Evolutionary conservation across 2,797 vertebrate species (phyloP), one percentile per base, ranked within the genome.

Genomic region (Megaceryle alcyon): DNA sequence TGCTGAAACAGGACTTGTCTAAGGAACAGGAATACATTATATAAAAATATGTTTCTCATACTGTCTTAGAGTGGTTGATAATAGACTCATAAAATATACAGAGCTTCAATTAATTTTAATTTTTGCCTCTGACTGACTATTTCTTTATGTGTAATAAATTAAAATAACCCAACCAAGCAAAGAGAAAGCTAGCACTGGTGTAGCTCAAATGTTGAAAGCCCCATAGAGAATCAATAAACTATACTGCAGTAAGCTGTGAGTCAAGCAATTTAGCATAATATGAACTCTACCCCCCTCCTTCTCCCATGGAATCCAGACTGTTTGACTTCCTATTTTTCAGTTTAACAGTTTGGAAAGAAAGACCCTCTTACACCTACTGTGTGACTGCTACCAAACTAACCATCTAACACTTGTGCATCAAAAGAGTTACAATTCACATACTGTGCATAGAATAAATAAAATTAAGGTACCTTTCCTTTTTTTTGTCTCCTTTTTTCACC

Each of bases 401-500:
- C 39, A 77, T 6, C 25, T 73, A 31, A 31, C 3, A 53, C 23
- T 22, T 69, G 18, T 51, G 23, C 65, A 83, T 39, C 35, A 82
- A 26, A 16, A 83, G 37, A 83, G 37, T 9, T 53, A 72, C 5
- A 44, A 18, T 57, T 59, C 35, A 66, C 28, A 35, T 18, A n/a
- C 28, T 41, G 8, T 16, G 28, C 23, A 84, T 2, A 83, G 17
- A 64, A 73, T 51, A 85, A 73, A 72, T 19, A 63, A 70, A 91
- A 75, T 65, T 54, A 90, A 69, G 6, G 82, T 98, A 99, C 99
- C 99, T 99, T 96, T 99, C 99, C 90, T 98, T 99, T 96, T 99
- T 99, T 97, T 99, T 99, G 97, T 99, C 99, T 80, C 98, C 99
- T 88, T 98, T 99, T 98, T 99, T 99, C 86, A 99, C 96, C 98